phyloP scores from a whole-genome alignment of 2,888 invertebrate genomes.

The Harpalus rufipes region DNA sequence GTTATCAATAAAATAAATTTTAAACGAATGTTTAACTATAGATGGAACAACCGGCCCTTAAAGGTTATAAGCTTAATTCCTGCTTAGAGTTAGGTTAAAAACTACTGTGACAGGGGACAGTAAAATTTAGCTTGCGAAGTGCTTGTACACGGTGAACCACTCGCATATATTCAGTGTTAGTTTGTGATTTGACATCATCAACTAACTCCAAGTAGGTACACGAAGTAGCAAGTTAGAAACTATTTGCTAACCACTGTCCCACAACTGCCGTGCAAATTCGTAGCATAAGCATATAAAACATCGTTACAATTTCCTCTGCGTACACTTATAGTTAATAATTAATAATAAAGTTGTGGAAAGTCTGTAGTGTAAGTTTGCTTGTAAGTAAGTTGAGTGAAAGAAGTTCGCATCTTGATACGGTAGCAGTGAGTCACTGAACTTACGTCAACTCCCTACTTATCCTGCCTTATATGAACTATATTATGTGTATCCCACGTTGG shows the following conservation, averaged over 20 bases:
- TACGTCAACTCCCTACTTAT: slow-evolving; percentile 9
- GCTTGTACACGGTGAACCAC: not conserved
- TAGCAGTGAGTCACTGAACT: slow-evolving; percentile 36
- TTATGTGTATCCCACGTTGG: slow-evolving; percentile 46
- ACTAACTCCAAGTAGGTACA: not conserved
- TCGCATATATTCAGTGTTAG: not conserved
- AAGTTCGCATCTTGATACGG: slow-evolving; percentile 31
- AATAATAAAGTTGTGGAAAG: slow-evolving; percentile 48
- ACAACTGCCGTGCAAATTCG: not conserved
- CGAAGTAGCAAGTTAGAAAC: not conserved
- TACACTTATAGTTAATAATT: slow-evolving; percentile 58
- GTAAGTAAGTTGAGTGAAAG: slow-evolving; percentile 47
- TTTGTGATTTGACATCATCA: not conserved
- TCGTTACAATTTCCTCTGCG: slow-evolving; percentile 25
- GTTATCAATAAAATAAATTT: no score
- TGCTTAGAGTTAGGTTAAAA: no score
- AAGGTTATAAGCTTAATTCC: no score
- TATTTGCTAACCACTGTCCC: not conserved
- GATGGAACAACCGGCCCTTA: no score
- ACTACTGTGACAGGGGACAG: not conserved
- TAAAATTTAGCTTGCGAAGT: not conserved
- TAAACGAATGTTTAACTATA: no score
- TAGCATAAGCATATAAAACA: not conserved
- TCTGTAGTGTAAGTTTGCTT: slow-evolving; percentile 52
- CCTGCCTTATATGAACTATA: slow-evolving; percentile 32